A percentile compares a stretch with the other conserved stretches of the same genome.
Conservation (phyloP, 2,797 vertebrate genomes). For the Urocyon cinereoargenteus region DNA sequence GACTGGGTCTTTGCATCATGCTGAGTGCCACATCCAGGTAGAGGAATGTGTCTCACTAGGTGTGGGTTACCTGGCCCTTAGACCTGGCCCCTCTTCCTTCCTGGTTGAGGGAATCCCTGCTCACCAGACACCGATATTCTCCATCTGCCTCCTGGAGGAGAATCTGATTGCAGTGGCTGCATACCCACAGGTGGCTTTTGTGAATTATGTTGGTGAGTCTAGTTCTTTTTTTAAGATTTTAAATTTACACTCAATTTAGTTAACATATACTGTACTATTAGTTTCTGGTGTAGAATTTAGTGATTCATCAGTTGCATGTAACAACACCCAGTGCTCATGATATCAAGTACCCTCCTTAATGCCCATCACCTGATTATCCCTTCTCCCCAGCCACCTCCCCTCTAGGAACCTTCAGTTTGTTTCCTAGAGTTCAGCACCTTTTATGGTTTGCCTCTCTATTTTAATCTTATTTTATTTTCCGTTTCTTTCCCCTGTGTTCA, state of each 20-base stretch:
- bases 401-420: neutral
- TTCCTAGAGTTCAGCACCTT: neutral
- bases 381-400: neutral
- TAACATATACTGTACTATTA: neutral
- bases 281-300: neutral
- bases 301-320: neutral
- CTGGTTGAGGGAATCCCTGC: neutral
- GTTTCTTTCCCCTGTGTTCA: neutral
- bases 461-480: neutral
- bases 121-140: neutral
- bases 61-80: neutral
- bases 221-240: neutral
- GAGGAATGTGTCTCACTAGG: neutral
- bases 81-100: neutral
- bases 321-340: rapidly evolving
- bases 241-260: neutral
- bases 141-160: neutral
- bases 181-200: neutral
- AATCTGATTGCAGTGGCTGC: neutral
- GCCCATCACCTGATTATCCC: neutral
- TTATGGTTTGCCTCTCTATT: neutral
- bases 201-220: neutral
- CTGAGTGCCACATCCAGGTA: neutral
- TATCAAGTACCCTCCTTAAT: neutral
- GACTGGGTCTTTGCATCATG: neutral